These are phyloP conservation scores for Papilio polytes DNA, from an alignment of 1,140 invertebrate species.

Conservation along the genomic window DNA sequence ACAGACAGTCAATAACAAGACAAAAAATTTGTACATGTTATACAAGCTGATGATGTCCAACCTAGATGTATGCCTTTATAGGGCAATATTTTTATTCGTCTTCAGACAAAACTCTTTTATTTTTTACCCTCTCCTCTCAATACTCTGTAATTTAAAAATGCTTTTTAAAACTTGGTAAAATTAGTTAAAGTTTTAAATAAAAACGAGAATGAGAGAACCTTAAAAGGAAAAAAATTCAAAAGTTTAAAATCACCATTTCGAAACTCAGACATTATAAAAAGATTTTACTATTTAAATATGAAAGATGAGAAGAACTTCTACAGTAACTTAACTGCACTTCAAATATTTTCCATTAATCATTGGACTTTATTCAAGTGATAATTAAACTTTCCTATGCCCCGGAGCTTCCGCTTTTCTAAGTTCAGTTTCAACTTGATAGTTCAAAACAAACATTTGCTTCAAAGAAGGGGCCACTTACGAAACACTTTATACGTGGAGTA, in stretches of 20 bases:
- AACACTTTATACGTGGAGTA: neutral
- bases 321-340: slow-evolving; percentile 8
- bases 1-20: no score
- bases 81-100: no score
- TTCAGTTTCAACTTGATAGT: neutral
- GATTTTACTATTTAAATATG: neutral
- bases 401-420: slow-evolving; percentile 6
- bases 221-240: neutral
- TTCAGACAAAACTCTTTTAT: neutral
- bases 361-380: slow-evolving; percentile 33
- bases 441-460: neutral
- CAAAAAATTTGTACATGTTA: no score
- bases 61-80: no score
- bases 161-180: neutral
- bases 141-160: no score
- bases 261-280: slow-evolving; percentile 14
- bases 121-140: no score
- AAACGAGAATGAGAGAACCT: neutral
- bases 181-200: neutral
- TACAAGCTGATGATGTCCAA: no score
- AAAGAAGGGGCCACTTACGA: neutral
- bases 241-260: slow-evolving; percentile 1
- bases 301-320: neutral
- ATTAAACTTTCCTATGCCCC: slow-evolving; percentile 16
- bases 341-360: slow-evolving; percentile 30